Conservation (phyloP, 2,888 invertebrate species). For the Oscheius myriophilus region DNA sequence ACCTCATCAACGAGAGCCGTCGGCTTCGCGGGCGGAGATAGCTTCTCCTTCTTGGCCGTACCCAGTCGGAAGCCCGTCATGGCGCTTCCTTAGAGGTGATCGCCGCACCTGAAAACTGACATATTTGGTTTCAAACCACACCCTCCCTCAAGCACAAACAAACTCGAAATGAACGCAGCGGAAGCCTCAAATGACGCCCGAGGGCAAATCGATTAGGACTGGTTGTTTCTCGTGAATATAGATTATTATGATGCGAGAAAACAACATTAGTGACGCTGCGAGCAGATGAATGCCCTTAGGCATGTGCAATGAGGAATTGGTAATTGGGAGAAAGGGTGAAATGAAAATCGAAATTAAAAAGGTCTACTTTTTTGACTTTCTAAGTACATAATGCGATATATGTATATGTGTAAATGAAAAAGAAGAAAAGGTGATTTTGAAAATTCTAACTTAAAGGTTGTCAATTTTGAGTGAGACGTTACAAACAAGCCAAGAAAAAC, state of each 20-base stretch:
- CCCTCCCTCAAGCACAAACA: background rate
- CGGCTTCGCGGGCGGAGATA: constrained; percentile 57
- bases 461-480: too few relatives aligned
- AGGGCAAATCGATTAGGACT: constrained; percentile 25
- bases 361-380: too few relatives aligned
- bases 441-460: too few relatives aligned
- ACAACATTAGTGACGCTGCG: too few relatives aligned
- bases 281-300: too few relatives aligned
- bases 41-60: constrained; percentile 57
- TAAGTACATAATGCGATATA: too few relatives aligned
- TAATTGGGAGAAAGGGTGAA: background rate
- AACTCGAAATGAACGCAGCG: constrained; percentile 14
- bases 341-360: background rate
- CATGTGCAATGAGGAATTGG: background rate
- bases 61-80: constrained; percentile 63
- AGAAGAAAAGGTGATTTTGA: too few relatives aligned
- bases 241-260: background rate
- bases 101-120: constrained; percentile 7
- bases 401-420: too few relatives aligned
- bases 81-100: constrained; percentile 23
- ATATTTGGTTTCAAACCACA: background rate
- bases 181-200: constrained; percentile 21
- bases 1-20: constrained; percentile 61
- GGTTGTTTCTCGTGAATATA: constrained; percentile 16
- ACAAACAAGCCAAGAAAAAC: too few relatives aligned